phyloP scores from a whole-genome alignment of 1,140 invertebrate species.

The Mizuhopecten yessoensis region DNA sequence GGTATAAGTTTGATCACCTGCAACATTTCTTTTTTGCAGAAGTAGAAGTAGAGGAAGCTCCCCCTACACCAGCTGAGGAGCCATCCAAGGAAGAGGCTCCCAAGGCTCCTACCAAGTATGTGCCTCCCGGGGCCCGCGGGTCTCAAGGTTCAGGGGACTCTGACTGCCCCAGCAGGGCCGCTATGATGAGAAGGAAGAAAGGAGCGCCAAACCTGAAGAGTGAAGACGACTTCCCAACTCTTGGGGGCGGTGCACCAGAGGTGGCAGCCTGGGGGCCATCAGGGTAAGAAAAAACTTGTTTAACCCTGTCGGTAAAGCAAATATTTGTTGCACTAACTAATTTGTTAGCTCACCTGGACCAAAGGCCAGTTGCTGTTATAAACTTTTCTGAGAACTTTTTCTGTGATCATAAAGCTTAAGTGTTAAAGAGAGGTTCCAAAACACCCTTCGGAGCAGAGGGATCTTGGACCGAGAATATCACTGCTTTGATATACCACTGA shows the following conservation, averaged over 20 bases:
- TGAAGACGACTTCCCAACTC: slow-evolving; percentile 76
- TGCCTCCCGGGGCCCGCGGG: slow-evolving; percentile 69
- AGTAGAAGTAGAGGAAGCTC: slow-evolving; percentile 2
- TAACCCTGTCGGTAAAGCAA: too few species aligned
- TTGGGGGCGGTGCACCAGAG: slow-evolving; percentile 67
- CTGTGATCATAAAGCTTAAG: too few species aligned
- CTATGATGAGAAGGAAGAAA: slow-evolving; percentile 65
- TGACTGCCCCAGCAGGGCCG: not conserved
- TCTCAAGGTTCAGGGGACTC: slow-evolving; percentile 45
- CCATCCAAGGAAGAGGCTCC: slow-evolving; percentile 59
- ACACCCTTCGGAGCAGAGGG: too few species aligned
- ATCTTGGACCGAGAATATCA: too few species aligned
- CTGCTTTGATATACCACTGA: too few species aligned
- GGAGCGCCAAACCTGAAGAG: slow-evolving; percentile 74
- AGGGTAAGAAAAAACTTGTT: slow-evolving; percentile 43
- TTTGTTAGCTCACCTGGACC: too few species aligned
- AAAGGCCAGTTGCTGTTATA: too few species aligned
- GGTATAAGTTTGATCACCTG: not conserved
- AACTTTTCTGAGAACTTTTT: too few species aligned
- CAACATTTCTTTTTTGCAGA: not conserved
- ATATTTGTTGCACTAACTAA: too few species aligned
- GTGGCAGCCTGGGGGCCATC: slow-evolving; percentile 40
- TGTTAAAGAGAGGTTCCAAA: too few species aligned
- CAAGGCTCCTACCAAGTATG: slow-evolving; percentile 68
- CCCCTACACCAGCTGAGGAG: slow-evolving; percentile 53